Base-by-base conservation (phyloP, 2,797 vertebrate genomes). In the Chiloscyllium punctatum region DNA sequence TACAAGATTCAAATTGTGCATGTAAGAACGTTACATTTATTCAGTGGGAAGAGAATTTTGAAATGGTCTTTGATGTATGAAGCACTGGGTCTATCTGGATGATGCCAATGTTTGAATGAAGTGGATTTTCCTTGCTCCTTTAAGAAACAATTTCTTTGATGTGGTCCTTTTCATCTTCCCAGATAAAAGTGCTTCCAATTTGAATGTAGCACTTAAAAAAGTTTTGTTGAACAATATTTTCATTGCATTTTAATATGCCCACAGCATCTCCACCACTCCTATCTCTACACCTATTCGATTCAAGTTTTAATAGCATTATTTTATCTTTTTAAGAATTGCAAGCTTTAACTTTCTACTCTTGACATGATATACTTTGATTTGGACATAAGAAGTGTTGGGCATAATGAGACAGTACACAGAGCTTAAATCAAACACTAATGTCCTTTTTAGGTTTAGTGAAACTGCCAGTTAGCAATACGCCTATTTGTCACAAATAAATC, bases 81-180 rank as follows among this genome's bases (percentile, higher is more conserved):
- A 91, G 66, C 33, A 33, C 68, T 91, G 66, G 16, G 88, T 66
- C 57, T 68, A n/a, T 23, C 15, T 68, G 66, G 90, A n/a, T 42
- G n/a, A 69, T 42, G 42, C 7, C 62, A 92, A 42, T 69, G n/a
- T 92, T 92, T 8, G 30, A 69, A 92, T 92, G 66, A 92, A 69
- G 37, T 92, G 66, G 62, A 37, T 92, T 92, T 92, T n/a, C 37
- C 33, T 91, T 21, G 33, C 33, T 91, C 57, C 57, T 91, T 68
- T 62, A 91, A 91, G 57, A 23, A 37, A 88, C 88, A 91, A 37
- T n/a, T 9, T 92, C 53, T 92, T 92, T 92, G 90, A 68, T 92
- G 62, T 92, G n/a, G 25, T 92, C 69, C n/a, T 66, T 69, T 92
- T 92, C 15, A 92, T 69, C 62, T 68, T 68, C 42, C 82, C 82